These are phyloP conservation scores for Perca fluviatilis DNA, from an alignment of 2,113 vertebrate species.

Conservation along the genomic window DNA sequence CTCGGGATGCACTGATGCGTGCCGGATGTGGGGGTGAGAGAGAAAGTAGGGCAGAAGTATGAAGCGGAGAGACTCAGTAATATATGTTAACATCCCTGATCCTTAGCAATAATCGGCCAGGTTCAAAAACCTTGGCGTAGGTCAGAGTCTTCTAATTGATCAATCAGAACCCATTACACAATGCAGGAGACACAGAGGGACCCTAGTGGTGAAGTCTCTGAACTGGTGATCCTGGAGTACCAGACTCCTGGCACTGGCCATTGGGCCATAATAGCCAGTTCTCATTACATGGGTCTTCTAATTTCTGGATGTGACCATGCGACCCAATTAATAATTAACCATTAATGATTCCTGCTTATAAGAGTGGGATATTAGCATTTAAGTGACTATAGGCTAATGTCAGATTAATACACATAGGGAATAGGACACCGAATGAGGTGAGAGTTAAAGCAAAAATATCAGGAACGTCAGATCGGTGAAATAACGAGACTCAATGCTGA, in stretches of 20 bases:
- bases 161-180: conserved; percentile 71
- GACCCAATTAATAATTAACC: conserved; percentile 56
- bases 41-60: conserved; percentile 21
- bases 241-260: conserved; percentile 56
- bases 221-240: conserved; percentile 54
- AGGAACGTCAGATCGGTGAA: conserved; percentile 7
- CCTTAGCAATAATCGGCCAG: conserved; percentile 12
- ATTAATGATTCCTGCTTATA: conserved; percentile 30
- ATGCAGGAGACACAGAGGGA: conserved; percentile 18
- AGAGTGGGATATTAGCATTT: conserved; percentile 51
- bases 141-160: conserved; percentile 69
- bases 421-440: neutral
- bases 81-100: conserved; percentile 49
- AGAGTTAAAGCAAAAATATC: neutral
- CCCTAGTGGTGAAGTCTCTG: conserved; percentile 28
- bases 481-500: neutral
- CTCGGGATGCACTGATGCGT: conserved; percentile 89
- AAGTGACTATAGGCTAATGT: conserved; percentile 20
- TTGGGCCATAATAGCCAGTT: conserved; percentile 52
- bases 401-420: conserved; percentile 10
- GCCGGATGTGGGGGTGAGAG: conserved; percentile 22
- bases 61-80: conserved; percentile 17
- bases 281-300: conserved; percentile 44
- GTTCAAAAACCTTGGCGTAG: conserved; percentile 46
- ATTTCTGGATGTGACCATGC: conserved; percentile 52